Base-by-base conservation (phyloP, 1,140 invertebrate species). In the Mya arenaria region DNA sequence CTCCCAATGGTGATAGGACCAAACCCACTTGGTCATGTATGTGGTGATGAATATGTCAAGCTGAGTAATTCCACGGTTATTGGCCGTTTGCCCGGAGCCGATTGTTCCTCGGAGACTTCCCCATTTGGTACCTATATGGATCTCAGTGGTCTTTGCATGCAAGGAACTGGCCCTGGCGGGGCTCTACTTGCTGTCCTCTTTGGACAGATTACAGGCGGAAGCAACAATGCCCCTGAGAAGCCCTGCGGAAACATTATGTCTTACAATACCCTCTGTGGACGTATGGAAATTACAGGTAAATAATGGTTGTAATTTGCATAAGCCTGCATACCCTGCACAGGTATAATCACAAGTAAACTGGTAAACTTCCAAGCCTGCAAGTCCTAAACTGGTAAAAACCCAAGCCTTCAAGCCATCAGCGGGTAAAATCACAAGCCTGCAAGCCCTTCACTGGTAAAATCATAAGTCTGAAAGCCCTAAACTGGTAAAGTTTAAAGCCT, bases 1-100 rank as follows among this genome's bases (percentile, higher is more conserved):
- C 88, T 89, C 44, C 74, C 88, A 1, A 80, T 90, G 37, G 84
- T 91, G 3, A 72, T 88, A 56, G 89, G 88, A 0, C 91, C 91
- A 1, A n/a, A 28, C 23, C 55, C 88, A 15, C 23, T 83, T 8
- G n/a, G 15, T 10, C 89, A 91, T 48, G 2, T n/a, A 28, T 86
- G 34, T 62, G 83, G 34, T 25, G 77, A 87, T 34, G 89, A 91
- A 75, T 74, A 10, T 56, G 84, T 85, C 0, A 58, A 23, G 0
- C 68, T 92, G 1, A 39, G 37, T 8, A 66, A 90, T 60, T 86
- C 85, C 23, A 25, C 85, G 0, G 72, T 91, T 17, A 74, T 91
- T 48, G 90, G 90, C 0, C 85, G 55, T 1, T 83, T 78, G 23
- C 25, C 71, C 5, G 48, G 34, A 8, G 88, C 81, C 44, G 82